Evolutionary conservation across 2,113 vertebrate species (phyloP), one percentile per base, ranked within the genome.

Genomic region (Thamnophis sirtalis): DNA sequence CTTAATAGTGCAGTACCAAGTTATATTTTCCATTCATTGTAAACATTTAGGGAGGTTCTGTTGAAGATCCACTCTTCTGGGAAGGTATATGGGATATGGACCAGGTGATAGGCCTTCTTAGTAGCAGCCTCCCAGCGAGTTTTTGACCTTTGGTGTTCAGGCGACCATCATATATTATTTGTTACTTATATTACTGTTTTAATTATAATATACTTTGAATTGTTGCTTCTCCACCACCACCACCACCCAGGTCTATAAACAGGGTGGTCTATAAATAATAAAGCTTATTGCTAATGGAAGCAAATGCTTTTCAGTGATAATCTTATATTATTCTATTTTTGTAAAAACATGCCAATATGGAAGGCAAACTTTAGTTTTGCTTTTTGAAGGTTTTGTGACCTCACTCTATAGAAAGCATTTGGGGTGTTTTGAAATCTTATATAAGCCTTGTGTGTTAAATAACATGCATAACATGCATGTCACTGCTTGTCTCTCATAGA

Each of bases 401-500:
- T 38, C 15, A 19, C 5, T 55, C 21, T 2, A n/a, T 24, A 50
- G 22, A 6, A 33, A 51, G 24, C 13, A 24, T 21, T 87, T 48
- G 19, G 21, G 43, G 24, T 51, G 10, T 73, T 43, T 33, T 56
- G 38, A 43, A 55, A 49, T n/a, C 24, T 49, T 50, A 89, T 26
- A 90, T 91, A 19, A n/a, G 90, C 60, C 4, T 56, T 38, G 15
- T 90, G 89, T 93, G 0, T 86, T 54, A 21, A 22, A 50, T 0
- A 2, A 53, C 11, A 91, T 95, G n/a, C 93, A 5, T 91, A 55
- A 4, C 21, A n/a, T n/a, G 92, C 91, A 85, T 89, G 8, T 51
- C 33, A 9, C n/a, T 3, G 11, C 58, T 58, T 91, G 5, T 95
- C 94, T 89, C 96, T 95, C 96, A 55, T 97, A 99, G 99, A 99